These are phyloP conservation scores for Pantala flavescens DNA, from an alignment of 1,140 invertebrate species.

Conservation along the genomic window DNA sequence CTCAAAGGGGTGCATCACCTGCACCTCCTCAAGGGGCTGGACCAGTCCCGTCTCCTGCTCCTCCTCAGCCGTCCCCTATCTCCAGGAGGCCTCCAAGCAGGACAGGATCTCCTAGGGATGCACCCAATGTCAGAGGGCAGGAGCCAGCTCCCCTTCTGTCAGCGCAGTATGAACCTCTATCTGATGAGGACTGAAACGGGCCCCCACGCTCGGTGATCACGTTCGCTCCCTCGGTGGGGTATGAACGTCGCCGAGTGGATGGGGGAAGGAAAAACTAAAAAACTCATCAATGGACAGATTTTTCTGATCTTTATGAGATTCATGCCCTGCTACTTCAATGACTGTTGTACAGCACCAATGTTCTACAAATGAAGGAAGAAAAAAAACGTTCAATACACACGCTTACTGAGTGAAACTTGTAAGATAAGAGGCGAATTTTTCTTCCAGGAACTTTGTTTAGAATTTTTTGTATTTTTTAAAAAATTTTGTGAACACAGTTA, in stretches of 20 bases:
- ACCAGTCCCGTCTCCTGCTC: neutral
- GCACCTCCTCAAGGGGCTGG: neutral
- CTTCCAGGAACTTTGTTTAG: neutral
- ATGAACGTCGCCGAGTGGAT: neutral
- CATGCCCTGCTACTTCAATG: neutral
- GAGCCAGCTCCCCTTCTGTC: conserved; percentile 72
- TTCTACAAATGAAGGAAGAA: neutral
- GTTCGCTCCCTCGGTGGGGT: neutral
- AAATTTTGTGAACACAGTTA: neutral
- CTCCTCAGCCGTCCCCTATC: neutral
- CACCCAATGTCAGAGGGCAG: conserved; percentile 21
- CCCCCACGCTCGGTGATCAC: conserved; percentile 13
- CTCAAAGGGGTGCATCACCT: neutral
- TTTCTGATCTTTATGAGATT: no score
- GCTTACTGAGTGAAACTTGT: conserved; percentile 4
- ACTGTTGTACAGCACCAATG: neutral
- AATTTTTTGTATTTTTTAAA: conserved; percentile 9
- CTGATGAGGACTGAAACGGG: conserved; percentile 62
- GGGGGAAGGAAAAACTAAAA: conserved; percentile 12
- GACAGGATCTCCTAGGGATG: conserved; percentile 16
- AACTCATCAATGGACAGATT: neutral
- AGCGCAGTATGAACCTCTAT: conserved; percentile 75
- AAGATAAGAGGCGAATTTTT: neutral
- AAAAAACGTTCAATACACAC: conserved; percentile 11
- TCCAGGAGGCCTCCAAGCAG: neutral